Conservation (phyloP, 2,797 vertebrate species). For the Falco concolor region DNA sequence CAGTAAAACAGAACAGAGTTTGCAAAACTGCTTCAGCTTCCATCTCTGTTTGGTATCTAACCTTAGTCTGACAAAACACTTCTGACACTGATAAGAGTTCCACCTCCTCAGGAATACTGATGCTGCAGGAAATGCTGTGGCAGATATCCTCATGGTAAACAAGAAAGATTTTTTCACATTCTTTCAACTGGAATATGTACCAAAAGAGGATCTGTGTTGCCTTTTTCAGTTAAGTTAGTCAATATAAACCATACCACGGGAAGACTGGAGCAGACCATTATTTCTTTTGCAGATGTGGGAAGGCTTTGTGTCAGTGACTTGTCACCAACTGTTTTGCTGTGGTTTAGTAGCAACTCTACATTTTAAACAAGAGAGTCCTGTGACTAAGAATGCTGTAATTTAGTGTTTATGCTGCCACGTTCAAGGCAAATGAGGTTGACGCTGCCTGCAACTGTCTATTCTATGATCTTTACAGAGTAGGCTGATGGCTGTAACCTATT, state of each 20-base stretch:
- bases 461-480: background rate
- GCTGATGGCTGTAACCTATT: background rate
- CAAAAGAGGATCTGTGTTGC: background rate
- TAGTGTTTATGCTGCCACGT: background rate
- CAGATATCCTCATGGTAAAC: background rate
- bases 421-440: background rate
- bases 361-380: background rate
- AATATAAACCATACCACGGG: background rate
- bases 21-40: background rate
- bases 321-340: background rate
- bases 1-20: background rate
- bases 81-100: background rate
- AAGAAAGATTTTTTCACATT: background rate
- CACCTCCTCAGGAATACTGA: background rate
- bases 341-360: background rate
- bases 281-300: background rate
- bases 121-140: background rate
- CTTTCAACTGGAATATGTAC: background rate
- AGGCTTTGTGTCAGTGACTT: background rate
- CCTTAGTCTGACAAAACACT: background rate
- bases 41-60: background rate
- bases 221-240: background rate
- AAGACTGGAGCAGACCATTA: background rate
- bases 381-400: background rate
- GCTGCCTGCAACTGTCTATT: background rate